These are phyloP conservation scores for Ceuthmochares aereus DNA, from an alignment of 2,113 vertebrate genomes.

Conservation along the genomic window DNA sequence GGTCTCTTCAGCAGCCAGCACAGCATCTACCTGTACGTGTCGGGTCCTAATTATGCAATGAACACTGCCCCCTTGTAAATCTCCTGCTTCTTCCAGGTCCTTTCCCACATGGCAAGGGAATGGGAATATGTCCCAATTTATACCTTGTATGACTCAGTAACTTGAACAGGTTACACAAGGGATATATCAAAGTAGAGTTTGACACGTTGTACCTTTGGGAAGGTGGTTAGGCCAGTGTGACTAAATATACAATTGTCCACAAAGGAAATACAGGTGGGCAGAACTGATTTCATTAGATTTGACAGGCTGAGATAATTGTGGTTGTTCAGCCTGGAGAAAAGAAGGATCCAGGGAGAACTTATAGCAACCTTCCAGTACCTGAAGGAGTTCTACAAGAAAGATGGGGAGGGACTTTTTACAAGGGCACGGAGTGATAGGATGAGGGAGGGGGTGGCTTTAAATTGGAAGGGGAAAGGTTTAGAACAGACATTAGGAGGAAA, in stretches of 20 bases:
- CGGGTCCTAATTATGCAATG: background rate
- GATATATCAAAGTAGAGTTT: background rate
- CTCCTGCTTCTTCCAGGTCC: background rate
- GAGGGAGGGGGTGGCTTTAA: too few relatives aligned
- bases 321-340: too few relatives aligned
- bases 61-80: rapidly evolving
- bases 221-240: background rate
- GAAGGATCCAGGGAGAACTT: too few relatives aligned
- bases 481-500: too few relatives aligned
- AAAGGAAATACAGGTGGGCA: background rate
- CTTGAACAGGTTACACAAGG: background rate
- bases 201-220: background rate
- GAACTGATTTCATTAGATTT: background rate
- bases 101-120: background rate
- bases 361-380: too few relatives aligned
- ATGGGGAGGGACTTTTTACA: too few relatives aligned
- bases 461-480: too few relatives aligned
- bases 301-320: too few relatives aligned
- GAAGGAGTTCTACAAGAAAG: too few relatives aligned
- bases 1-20: background rate
- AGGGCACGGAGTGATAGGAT: too few relatives aligned
- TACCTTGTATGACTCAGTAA: background rate
- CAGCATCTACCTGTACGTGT: rapidly evolving
- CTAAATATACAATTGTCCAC: background rate
- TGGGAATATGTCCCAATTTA: background rate